Percentiles rank a stretch among this genome's conserved stretches.
These are phyloP conservation scores for Poliocrania exsul DNA, from an alignment of 2,797 vertebrate genomes.

Conservation along the genomic window DNA sequence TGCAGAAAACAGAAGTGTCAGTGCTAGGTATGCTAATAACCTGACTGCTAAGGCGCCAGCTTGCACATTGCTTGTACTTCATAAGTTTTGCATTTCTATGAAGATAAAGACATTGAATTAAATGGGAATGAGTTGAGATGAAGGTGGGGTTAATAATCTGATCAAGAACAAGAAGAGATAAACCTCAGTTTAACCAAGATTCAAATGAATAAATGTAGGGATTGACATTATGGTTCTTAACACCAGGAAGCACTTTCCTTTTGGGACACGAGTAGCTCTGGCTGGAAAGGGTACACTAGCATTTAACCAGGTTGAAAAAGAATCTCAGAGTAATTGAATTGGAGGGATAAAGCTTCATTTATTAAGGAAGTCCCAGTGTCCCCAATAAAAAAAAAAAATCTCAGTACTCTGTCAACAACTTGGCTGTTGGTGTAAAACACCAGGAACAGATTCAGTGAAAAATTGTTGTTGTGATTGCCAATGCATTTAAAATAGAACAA, in stretches of 20 bases:
- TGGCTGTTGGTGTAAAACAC: not conserved
- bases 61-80: not conserved
- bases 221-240: not conserved
- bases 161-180: not conserved
- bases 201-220: not conserved
- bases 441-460: not conserved
- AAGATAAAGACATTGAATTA: not conserved
- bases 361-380: not conserved
- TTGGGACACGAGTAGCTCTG: not conserved
- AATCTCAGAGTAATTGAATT: not conserved
- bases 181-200: slow-evolving; percentile 1
- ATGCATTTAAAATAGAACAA: not conserved
- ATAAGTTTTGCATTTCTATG: not conserved
- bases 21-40: not conserved
- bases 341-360: not conserved
- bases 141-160: not conserved
- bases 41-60: not conserved
- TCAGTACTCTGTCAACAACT: not conserved
- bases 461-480: not conserved
- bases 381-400: not conserved
- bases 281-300: not conserved
- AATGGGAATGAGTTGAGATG: not conserved
- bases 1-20: not conserved
- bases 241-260: not conserved
- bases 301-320: not conserved